phyloP scores from a whole-genome alignment of 2,113 vertebrate species.

The Gorsachius goisagi region DNA sequence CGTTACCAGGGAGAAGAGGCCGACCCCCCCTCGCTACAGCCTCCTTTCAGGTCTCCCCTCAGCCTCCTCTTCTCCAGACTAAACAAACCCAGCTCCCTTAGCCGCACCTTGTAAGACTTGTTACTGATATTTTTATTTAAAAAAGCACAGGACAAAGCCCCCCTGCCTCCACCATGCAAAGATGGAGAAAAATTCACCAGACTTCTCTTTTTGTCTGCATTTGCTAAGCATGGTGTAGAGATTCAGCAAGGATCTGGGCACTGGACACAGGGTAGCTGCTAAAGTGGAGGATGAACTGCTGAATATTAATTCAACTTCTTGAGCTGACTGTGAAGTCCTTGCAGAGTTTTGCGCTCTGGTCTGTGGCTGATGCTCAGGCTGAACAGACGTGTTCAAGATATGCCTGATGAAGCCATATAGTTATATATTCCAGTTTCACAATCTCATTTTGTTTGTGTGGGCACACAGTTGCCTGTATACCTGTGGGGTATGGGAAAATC shows the following conservation, averaged over 20 bases:
- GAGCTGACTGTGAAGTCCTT: not conserved
- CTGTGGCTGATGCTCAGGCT: not conserved
- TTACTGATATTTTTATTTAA: not conserved
- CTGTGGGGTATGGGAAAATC: not conserved
- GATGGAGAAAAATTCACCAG: not conserved
- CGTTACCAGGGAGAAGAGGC: no score
- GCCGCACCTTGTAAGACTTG: no score
- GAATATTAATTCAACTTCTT: not conserved
- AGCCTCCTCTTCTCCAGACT: no score
- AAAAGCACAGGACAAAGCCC: not conserved
- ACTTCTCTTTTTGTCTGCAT: not conserved
- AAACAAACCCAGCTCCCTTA: no score
- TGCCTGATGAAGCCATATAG: not conserved
- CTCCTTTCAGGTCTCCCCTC: no score
- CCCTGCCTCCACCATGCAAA: not conserved
- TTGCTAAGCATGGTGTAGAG: not conserved
- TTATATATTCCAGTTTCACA: not conserved
- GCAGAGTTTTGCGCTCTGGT: not conserved
- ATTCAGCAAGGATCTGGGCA: accelerated
- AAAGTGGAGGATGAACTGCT: accelerated
- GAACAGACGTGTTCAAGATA: not conserved
- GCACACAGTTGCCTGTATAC: not conserved
- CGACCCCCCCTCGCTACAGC: no score
- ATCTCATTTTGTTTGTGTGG: not conserved
- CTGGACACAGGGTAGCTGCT: not conserved